phyloP scores from a whole-genome alignment of 2,888 invertebrate genomes.

The Rhodophaea formosa region DNA sequence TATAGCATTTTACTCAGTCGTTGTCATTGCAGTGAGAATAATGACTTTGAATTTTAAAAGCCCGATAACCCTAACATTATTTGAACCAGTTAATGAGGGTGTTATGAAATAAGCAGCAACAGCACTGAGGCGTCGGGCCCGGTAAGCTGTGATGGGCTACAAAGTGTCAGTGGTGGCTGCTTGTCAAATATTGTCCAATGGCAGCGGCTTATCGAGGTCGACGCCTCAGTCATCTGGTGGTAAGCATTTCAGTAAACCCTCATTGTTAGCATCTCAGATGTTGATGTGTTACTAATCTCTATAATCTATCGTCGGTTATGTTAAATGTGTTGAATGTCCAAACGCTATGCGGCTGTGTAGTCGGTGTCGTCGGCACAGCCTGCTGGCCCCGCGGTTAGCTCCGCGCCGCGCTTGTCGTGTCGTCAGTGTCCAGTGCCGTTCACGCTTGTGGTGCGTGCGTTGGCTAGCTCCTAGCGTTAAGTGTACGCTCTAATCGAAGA shows the following conservation, averaged over 20 bases:
- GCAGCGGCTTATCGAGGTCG: too few relatives aligned
- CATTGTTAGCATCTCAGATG: neutral
- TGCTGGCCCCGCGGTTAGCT: slow-evolving; percentile 17
- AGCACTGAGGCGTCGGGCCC: too few relatives aligned
- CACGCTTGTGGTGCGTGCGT: slow-evolving; percentile 44
- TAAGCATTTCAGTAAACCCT: too few relatives aligned
- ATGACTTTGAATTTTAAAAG: neutral
- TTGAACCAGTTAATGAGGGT: slow-evolving; percentile 23
- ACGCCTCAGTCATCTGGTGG: too few relatives aligned
- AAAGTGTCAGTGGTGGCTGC: too few relatives aligned
- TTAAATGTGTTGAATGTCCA: slow-evolving; percentile 41
- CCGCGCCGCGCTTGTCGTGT: slow-evolving; percentile 36
- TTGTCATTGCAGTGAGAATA: slow-evolving; percentile 28
- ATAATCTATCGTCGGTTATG: slow-evolving; percentile 52
- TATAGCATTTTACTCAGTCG: slow-evolving; percentile 44
- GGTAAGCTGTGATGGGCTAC: too few relatives aligned
- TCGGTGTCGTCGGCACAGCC: slow-evolving; percentile 12
- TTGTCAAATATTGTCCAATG: too few relatives aligned
- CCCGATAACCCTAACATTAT: slow-evolving; percentile 10
- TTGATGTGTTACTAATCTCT: slow-evolving; percentile 61
- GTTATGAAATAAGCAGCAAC: too few relatives aligned
- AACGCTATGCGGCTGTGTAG: slow-evolving; percentile 27
- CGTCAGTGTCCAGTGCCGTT: slow-evolving; percentile 39
- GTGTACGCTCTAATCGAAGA: slow-evolving; percentile 70
- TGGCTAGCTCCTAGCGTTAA: slow-evolving; percentile 59